phyloP scores from a whole-genome alignment of 2,113 vertebrate species.

The Coreoperca whiteheadi region DNA sequence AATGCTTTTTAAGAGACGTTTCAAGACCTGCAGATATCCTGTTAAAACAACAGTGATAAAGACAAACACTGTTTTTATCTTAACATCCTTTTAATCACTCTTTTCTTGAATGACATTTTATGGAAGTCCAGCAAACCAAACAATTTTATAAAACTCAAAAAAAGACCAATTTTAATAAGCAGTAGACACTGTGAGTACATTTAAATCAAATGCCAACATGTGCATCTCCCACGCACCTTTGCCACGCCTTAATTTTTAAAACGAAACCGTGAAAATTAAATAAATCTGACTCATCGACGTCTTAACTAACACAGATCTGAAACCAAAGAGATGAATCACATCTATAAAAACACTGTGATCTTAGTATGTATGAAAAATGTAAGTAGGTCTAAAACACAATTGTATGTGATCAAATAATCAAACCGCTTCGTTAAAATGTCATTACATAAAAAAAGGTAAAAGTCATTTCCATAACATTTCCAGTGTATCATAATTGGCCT shows the following conservation, averaged over 20 bases:
- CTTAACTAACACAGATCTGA: slow-evolving; percentile 5
- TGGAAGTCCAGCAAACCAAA: slow-evolving; percentile 8
- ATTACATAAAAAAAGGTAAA: slow-evolving; percentile 30
- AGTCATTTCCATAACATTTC: not conserved
- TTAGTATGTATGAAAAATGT: not conserved
- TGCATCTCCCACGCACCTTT: not conserved
- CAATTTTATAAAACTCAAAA: not conserved
- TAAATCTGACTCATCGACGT: slow-evolving; percentile 3
- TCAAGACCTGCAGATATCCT: not conserved
- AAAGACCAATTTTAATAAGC: not conserved
- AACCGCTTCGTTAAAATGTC: slow-evolving; percentile 27
- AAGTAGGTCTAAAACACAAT: not conserved
- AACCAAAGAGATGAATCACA: not conserved
- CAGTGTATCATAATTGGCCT: not conserved
- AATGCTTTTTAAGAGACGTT: not conserved
- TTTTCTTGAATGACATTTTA: slow-evolving; percentile 24
- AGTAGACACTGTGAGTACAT: not conserved
- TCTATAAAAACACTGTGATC: not conserved
- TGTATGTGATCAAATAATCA: not conserved
- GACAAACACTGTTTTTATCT: slow-evolving; percentile 2
- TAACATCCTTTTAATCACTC: slow-evolving; percentile 46
- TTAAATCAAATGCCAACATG: slow-evolving; percentile 3
- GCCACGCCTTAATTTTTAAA: not conserved
- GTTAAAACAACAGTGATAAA: not conserved
- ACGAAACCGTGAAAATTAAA: not conserved